Conservation (phyloP, 2,113 vertebrate species). For the Cynoglossus semilaevis region DNA sequence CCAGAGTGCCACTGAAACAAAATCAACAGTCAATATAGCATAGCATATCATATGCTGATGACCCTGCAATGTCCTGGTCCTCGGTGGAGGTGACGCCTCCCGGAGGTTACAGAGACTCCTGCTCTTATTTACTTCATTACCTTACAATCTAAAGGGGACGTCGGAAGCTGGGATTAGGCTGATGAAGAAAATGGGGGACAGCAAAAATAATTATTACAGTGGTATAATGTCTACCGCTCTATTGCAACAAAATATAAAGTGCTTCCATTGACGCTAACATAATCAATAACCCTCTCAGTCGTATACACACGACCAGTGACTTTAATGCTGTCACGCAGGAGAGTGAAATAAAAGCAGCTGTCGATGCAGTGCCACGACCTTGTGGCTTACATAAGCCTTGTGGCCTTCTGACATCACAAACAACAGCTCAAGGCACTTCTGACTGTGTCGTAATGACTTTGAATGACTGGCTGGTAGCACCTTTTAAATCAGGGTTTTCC, state of each 20-base stretch:
- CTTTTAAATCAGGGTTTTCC: conserved; percentile 16
- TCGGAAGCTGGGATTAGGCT: conserved; percentile 7
- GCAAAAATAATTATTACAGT: conserved; percentile 5
- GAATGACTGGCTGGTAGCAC: conserved; percentile 8
- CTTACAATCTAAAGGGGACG: conserved; percentile 40
- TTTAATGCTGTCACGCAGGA: conserved; percentile 13
- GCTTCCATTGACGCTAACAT: neutral
- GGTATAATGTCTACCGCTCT: too few species aligned
- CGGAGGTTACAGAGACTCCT: conserved; percentile 40
- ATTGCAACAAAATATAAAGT: too few species aligned
- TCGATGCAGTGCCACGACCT: conserved; percentile 22
- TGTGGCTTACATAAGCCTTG: conserved; percentile 34
- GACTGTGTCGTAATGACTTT: conserved; percentile 3
- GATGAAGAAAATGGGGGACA: neutral
- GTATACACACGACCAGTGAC: too few species aligned
- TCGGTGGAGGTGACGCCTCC: conserved; percentile 27
- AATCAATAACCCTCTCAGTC: neutral
- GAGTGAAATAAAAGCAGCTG: conserved; percentile 18
- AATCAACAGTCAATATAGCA: conserved; percentile 40
- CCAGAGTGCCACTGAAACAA: conserved; percentile 40
- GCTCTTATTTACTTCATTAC: conserved; percentile 14
- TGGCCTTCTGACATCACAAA: conserved; percentile 29
- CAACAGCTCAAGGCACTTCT: conserved; percentile 19
- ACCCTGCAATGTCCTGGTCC: conserved; percentile 59
- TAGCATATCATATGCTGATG: conserved; percentile 60